Base-by-base conservation (phyloP, 2,113 vertebrate genomes). In the Misgurnus mizolepis region DNA sequence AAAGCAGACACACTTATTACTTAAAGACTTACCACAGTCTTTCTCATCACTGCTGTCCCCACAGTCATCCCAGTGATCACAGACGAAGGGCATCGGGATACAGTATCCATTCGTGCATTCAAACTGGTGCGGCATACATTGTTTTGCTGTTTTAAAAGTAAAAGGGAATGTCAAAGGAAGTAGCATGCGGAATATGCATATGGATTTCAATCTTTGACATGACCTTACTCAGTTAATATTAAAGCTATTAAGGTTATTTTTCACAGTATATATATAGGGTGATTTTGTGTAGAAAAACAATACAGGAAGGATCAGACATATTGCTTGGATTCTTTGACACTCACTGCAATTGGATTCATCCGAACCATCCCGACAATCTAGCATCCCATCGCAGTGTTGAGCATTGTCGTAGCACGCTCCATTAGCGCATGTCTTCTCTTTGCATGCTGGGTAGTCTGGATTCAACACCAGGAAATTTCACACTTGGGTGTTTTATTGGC, bases 301-400 rank as follows among this genome's bases (percentile, higher is more conserved):
- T 47, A 7, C 1, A 47, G 45, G 45, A 2, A 47, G 6, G 8
- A 1, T 6, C 45, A 7, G 0, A 47, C 1, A 6, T 47, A 47
- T 7, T 47, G 8, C 45, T 47, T 7, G 6, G 17, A 3, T 53
- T 7, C 15, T 53, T 43, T 65, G 3, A 17, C 43, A 90, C 92
- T 89, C 69, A 93, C 92, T 90, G 83, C 92, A 93, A 82, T 91
- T 91, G 76, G 12, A 80, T 84, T 93, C 92, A 81, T 93, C 92
- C 3, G 92, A 93, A 34, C 91, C 92, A 5, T 93, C 92, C 77
- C 90, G 84, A 79, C 92, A 93, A 86, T 93, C 85, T 75, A 84
- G 85, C 0, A 82, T 79, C 5, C 91, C 91, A 22, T 93, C 89
- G 76, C 92, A 93, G 78, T 82, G 87, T 74, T 92, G 89, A 58